Base-by-base conservation (phyloP, 2,888 invertebrate species). In the Lingula anatina region DNA sequence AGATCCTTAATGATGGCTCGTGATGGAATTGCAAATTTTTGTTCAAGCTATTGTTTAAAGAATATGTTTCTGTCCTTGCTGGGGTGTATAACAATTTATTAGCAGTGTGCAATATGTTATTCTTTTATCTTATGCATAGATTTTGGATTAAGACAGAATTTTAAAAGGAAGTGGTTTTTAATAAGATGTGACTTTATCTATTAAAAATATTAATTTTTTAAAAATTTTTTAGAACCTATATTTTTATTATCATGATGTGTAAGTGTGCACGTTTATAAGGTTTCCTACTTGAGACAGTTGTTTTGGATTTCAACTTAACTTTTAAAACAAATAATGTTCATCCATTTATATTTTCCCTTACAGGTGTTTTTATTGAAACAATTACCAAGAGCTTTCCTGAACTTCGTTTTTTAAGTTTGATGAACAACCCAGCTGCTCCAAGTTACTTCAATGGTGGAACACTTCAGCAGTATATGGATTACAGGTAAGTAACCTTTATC, bases 361-460 rank as follows among this genome's bases (percentile, higher is more conserved):
- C 57, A 72, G 72, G 68, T 52, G 54, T 68, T 28, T 71, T 74
- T 56, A 62, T 74, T 18, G 51, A 57, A 12, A 66, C 61, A 0
- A 24, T 73, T 3, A 51, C 60, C 4, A 60, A 62, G 37, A 62
- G 60, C 31, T 74, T 68, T 57, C 70, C 90, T 0, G 84, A 85
- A 62, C 76, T 92, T 25, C 83, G 83, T 64, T 86, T 86, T 70
- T 77, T 92, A 0, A 88, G 89, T 18, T 80, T 90, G 50, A 89
- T 92, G 90, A 90, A 90, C 21, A 92, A 92, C 76, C 83, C 85
- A 0, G 89, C 88, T 0, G 86, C 87, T 0, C 89, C 88, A 0
- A 87, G 86, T 57, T 85, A 85, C 65, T 81, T 87, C 49, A 87
- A 86, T 59, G 85, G 86, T n/a, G 86, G 86, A 37, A 84, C 84